Evolutionary conservation across 2,888 invertebrate genomes (phyloP).

Genomic region (Chrysolina americana): DNA sequence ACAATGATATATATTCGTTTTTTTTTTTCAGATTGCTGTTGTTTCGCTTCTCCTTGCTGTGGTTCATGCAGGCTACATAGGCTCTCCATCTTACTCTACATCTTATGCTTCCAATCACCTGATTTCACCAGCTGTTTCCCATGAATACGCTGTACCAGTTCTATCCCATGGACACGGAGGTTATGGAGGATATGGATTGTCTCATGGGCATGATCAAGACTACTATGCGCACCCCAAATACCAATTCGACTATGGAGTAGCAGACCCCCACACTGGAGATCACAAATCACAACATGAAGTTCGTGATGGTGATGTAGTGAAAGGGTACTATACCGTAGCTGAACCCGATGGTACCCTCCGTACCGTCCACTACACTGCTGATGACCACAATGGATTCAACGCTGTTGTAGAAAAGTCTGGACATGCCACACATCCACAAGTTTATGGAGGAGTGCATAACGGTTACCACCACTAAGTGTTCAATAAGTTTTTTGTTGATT

Average conservation of each 20-base stretch:
- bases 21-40: constrained; percentile 43
- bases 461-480: constrained; percentile 30
- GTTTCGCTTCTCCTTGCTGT: constrained; percentile 44
- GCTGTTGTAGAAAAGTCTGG: constrained; percentile 65
- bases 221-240: constrained; percentile 72
- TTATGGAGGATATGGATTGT: constrained; percentile 35
- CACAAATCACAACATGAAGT: constrained; percentile 69
- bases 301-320: constrained; percentile 72
- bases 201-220: constrained; percentile 34
- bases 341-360: constrained; percentile 73
- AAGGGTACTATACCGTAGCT: constrained; percentile 70
- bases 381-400: constrained; percentile 71
- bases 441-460: constrained; percentile 22
- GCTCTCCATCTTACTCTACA: constrained; percentile 27
- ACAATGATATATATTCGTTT: background rate
- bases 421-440: constrained; percentile 69
- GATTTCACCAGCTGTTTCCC: constrained; percentile 24
- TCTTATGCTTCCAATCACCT: constrained; percentile 40
- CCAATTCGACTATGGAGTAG: constrained; percentile 72
- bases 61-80: constrained; percentile 42
- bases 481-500: background rate
- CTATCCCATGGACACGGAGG: constrained; percentile 33
- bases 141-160: constrained; percentile 34
- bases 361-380: constrained; percentile 73
- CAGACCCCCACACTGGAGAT: constrained; percentile 75